Percentiles rank a stretch among this genome's conserved stretches.
These are phyloP conservation scores for Morone chrysops DNA, from an alignment of 2,113 vertebrate genomes.

Conservation along the genomic window DNA sequence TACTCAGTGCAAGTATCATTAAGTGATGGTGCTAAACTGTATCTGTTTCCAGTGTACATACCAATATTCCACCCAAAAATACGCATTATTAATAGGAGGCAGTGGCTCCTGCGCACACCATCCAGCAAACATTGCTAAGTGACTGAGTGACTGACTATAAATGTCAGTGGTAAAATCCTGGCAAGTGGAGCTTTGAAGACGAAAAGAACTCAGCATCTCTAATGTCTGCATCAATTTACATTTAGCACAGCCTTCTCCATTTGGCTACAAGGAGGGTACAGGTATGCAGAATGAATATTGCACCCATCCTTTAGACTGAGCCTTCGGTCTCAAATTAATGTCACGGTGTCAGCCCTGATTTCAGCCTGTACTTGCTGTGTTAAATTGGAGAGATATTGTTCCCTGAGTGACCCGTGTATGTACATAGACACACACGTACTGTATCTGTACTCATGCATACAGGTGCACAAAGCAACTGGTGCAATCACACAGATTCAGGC, in stretches of 20 bases:
- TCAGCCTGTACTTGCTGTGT: constrained; percentile 10
- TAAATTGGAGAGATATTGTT: constrained; percentile 17
- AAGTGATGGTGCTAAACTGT: neutral
- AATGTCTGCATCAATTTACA: constrained; percentile 32
- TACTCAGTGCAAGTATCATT: neutral
- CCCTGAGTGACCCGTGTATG: neutral
- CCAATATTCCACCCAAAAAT: neutral
- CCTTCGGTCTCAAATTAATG: constrained; percentile 8
- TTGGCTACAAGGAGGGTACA: neutral
- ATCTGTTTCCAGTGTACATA: neutral
- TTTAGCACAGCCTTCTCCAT: constrained; percentile 10
- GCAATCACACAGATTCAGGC: neutral
- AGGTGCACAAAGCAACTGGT: neutral
- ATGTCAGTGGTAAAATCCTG: neutral
- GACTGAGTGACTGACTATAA: neutral
- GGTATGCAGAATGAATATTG: constrained; percentile 28
- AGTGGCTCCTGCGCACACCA: neutral
- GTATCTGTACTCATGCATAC: neutral
- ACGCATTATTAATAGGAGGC: neutral
- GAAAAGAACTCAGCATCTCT: constrained; percentile 5
- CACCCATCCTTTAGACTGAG: constrained; percentile 19
- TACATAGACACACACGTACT: neutral
- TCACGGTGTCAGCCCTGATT: constrained; percentile 22
- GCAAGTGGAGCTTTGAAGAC: neutral
- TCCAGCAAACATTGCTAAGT: neutral